Percentiles rank a stretch among this genome's conserved stretches.
phyloP scores from a whole-genome alignment of 2,888 invertebrate genomes.

The Hermaeophaga mercurialis region DNA sequence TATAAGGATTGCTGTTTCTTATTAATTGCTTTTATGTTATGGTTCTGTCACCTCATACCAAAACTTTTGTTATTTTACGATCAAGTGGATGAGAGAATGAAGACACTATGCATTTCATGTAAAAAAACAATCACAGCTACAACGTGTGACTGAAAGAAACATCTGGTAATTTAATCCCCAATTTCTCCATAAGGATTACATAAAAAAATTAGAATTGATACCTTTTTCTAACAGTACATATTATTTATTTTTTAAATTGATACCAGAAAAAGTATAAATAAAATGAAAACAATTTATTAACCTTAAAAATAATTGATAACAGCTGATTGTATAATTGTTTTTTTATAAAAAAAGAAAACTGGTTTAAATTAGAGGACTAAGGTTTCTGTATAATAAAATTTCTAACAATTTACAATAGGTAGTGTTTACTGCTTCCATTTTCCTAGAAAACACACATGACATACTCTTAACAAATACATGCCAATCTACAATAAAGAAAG shows the following conservation, averaged over 20 bases:
- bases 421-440: constrained; percentile 61
- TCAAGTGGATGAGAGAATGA: too few relatives aligned
- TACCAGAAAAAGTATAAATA: constrained; percentile 32
- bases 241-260: constrained; percentile 11
- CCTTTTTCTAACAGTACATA: neutral
- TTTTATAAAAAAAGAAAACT: constrained; percentile 42
- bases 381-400: constrained; percentile 36
- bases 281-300: constrained; percentile 42
- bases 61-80: too few relatives aligned
- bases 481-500: constrained; percentile 39
- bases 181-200: neutral
- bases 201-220: neutral
- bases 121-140: too few relatives aligned
- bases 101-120: too few relatives aligned
- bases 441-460: constrained; percentile 46
- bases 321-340: constrained; percentile 41
- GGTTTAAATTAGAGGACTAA: constrained; percentile 21
- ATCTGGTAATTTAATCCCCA: too few relatives aligned
- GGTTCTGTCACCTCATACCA: too few relatives aligned
- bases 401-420: constrained; percentile 59
- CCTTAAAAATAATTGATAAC: constrained; percentile 42
- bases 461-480: constrained; percentile 47
- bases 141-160: too few relatives aligned
- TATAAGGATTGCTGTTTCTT: too few relatives aligned
- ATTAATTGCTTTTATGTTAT: too few relatives aligned